These are phyloP conservation scores for Pygmarrhopalites habei DNA, from an alignment of 1,140 invertebrate species.

Conservation along the genomic window DNA sequence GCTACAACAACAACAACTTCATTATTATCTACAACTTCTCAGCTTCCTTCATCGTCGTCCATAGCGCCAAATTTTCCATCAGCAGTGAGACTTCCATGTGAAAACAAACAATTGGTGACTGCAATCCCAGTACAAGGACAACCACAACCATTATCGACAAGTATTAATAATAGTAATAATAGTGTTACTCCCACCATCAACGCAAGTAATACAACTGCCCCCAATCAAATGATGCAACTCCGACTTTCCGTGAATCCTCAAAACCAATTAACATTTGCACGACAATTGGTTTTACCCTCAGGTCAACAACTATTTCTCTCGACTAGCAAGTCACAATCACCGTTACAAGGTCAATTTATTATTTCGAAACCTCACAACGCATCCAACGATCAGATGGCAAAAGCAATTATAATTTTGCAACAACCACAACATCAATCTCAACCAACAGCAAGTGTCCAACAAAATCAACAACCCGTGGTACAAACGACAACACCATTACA, in stretches of 20 bases:
- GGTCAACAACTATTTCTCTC: conserved; percentile 36
- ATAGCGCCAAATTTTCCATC: no score
- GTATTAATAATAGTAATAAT: conserved; percentile 23
- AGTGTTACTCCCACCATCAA: conserved; percentile 15
- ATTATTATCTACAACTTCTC: neutral
- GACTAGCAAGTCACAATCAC: conserved; percentile 20
- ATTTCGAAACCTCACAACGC: conserved; percentile 27
- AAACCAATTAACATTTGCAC: conserved; percentile 34
- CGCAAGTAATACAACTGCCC: conserved; percentile 3
- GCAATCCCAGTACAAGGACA: neutral
- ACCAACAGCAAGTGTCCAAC: neutral
- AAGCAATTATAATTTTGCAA: conserved; percentile 37
- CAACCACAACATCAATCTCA: conserved; percentile 39
- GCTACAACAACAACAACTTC: neutral
- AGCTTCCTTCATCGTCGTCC: neutral
- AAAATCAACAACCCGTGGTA: conserved; percentile 38
- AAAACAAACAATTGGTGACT: neutral
- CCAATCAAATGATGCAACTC: conserved; percentile 25
- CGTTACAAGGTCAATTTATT: conserved; percentile 34
- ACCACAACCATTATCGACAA: no score
- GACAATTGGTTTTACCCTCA: conserved; percentile 31
- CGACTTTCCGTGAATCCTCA: conserved; percentile 22
- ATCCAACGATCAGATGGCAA: conserved; percentile 29
- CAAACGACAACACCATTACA: conserved; percentile 34
- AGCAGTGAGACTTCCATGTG: neutral